Evolutionary conservation across 2,797 vertebrate genomes (phyloP).

Genomic region (Miichthys miiuy): DNA sequence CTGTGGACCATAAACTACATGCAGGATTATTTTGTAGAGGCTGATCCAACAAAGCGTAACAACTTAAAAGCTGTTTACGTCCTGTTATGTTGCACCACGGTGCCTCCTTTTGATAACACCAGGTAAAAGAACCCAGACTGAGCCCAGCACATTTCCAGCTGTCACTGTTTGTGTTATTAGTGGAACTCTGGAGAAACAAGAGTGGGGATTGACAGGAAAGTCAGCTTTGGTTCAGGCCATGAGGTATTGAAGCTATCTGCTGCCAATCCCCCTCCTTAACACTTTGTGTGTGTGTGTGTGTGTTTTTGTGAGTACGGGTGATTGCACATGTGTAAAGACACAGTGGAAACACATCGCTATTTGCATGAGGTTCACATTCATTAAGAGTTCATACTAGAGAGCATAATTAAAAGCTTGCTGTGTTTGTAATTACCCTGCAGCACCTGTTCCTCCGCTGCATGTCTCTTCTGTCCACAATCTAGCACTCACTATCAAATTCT

Average conservation of each 20-base stretch:
- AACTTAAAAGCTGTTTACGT: conserved; percentile 19
- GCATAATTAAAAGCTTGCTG: conserved; percentile 84
- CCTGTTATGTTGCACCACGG: conserved; percentile 13
- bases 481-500: conserved; percentile 47
- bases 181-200: conserved; percentile 18
- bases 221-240: conserved; percentile 32
- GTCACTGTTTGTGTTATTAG: conserved; percentile 46
- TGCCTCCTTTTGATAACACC: conserved; percentile 23
- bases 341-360: conserved; percentile 60
- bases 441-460: conserved; percentile 75
- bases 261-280: conserved; percentile 47
- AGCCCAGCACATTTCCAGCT: conserved; percentile 38
- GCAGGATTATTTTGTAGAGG: conserved; percentile 23
- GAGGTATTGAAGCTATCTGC: conserved; percentile 31
- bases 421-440: conserved; percentile 81
- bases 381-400: conserved; percentile 81
- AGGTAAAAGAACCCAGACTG: conserved; percentile 36
- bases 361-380: conserved; percentile 79
- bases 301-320: neutral
- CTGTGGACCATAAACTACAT: conserved; percentile 24
- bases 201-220: conserved; percentile 34
- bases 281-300: conserved; percentile 12
- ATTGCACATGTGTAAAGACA: conserved; percentile 46
- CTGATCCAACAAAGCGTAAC: neutral
- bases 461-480: conserved; percentile 59